Evolutionary conservation across 2,888 invertebrate genomes (phyloP), one percentile per base, ranked within the genome.

Genomic region (Dicranocentrus wangi): DNA sequence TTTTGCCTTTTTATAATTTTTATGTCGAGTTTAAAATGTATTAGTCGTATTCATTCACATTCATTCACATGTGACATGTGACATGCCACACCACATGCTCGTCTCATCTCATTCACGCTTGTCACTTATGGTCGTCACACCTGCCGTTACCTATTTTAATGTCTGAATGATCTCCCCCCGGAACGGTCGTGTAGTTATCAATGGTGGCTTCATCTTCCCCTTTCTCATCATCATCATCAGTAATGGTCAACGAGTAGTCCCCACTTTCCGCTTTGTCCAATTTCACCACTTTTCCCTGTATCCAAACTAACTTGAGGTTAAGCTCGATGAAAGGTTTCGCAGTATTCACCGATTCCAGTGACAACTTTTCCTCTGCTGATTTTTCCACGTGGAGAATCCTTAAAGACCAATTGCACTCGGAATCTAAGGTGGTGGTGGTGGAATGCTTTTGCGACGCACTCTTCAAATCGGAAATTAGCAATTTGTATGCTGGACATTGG

Each of bases 161-260:
- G 25, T 42, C 66, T 1, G 75, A 25, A 58, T 75, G 75, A 42
- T 75, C 66, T 3, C 75, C 75, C 17, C 75, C 75, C 8, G 75
- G 75, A 15, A 75, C 65, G 1, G 39, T 42, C 25, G 53, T 58
- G 27, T 66, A 75, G 1, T 75, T 66, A 21, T 53, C 19, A 51
- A 73, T 43, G 25, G 21, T 43, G 2, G 65, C 75, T n/a, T 47
- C 61, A 19, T 28, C 23, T 21, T 17, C 25, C 10, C 23, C 28
- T 17, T 23, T 21, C 1, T 42, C 66, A 21, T 61, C 61, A 42
- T 75, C 75, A 10, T 61, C 61, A 42, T 75, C 75, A 10, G 15
- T 42, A 2, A 75, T 42, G 0, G 55, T 39, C 27, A 75, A 17
- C 5, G 65, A 55, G 13, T 19, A 28, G 15, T 51, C 51, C 7